Percentiles rank a stretch among this genome's conserved stretches.
phyloP scores from a whole-genome alignment of 2,797 vertebrate species.

The Ceyx erithaca region DNA sequence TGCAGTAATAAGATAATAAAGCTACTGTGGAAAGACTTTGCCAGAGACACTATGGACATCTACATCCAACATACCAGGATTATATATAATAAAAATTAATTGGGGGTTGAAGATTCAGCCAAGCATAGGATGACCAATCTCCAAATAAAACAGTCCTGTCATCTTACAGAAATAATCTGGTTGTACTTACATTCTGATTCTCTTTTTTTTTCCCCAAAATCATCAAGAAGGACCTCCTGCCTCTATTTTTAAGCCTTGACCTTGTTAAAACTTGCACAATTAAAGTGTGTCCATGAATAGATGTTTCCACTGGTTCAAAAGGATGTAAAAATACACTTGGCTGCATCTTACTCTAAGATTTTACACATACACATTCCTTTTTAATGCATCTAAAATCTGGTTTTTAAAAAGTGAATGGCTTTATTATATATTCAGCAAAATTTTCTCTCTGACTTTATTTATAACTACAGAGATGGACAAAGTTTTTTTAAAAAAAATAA shows the following conservation, averaged over 20 bases:
- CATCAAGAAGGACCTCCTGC: not conserved
- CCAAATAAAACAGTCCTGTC: not conserved
- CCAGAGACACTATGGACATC: not conserved
- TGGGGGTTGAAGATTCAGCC: not conserved
- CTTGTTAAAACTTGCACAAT: not conserved
- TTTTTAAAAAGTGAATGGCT: not conserved
- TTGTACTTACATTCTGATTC: not conserved
- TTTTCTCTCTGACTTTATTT: not conserved
- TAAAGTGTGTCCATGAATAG: not conserved
- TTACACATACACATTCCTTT: not conserved
- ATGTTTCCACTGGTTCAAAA: not conserved
- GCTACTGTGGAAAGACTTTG: not conserved
- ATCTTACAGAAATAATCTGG: not conserved
- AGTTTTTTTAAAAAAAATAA: not conserved
- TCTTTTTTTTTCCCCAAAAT: not conserved
- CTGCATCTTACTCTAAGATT: not conserved
- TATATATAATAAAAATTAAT: not conserved
- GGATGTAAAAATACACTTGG: not conserved
- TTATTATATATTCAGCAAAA: not conserved
- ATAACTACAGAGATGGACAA: not conserved
- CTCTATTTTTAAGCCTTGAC: not conserved
- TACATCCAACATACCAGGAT: not conserved
- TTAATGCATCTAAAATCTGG: rapidly evolving
- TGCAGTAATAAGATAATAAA: not conserved
- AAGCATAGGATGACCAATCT: not conserved